Evolutionary conservation across 2,113 vertebrate genomes (phyloP).

Genomic region (Empidonax alnorum): DNA sequence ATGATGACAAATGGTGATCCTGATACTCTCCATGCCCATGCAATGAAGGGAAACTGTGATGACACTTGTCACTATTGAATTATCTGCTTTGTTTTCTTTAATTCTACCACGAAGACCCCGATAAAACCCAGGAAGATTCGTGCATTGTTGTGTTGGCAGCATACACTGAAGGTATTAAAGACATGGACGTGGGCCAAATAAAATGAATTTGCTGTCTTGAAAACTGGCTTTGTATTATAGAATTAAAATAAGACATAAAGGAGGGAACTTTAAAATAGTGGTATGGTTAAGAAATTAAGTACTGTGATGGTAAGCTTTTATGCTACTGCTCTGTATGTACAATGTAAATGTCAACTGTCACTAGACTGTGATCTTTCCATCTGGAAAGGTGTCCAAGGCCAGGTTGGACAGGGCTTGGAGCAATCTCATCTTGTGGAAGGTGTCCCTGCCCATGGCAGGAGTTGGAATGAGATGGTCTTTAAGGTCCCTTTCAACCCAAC

Average conservation of each 20-base stretch:
- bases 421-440: background rate
- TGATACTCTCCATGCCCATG: background rate
- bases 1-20: background rate
- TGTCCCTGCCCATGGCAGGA: background rate
- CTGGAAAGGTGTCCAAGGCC: background rate
- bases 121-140: background rate
- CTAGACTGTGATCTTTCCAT: background rate
- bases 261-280: background rate
- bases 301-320: background rate
- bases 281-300: background rate
- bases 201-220: background rate
- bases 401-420: background rate
- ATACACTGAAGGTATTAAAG: background rate
- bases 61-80: background rate
- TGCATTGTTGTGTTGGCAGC: background rate
- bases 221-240: background rate
- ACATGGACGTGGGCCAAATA: background rate
- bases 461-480: background rate
- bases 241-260: background rate
- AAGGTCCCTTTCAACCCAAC: background rate
- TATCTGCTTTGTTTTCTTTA: background rate
- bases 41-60: background rate
- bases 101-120: background rate
- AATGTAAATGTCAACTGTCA: background rate
- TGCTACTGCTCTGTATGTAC: background rate